Evolutionary conservation across 2,888 invertebrate genomes (phyloP).

Genomic region (Julus scandinavius): DNA sequence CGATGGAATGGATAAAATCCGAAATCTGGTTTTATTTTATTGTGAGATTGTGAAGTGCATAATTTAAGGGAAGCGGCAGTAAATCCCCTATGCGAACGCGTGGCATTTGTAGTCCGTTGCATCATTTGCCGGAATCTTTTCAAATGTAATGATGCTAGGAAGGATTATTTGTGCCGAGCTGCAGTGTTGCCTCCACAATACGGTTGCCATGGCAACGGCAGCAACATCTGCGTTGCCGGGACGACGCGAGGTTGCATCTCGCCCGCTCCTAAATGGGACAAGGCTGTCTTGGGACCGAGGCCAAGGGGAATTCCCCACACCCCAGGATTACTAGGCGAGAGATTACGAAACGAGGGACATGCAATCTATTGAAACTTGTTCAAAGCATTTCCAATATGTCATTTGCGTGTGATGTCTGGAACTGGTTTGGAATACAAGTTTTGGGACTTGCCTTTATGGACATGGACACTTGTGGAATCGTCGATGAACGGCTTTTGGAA

Average conservation of each 20-base stretch:
- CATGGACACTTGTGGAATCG: too few relatives aligned
- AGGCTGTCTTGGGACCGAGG: constrained; percentile 14
- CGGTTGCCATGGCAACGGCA: constrained; percentile 11
- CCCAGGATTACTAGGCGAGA: not conserved
- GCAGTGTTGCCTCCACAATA: constrained; percentile 20
- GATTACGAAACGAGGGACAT: not conserved
- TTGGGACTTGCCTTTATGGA: too few relatives aligned
- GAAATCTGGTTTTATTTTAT: constrained; percentile 39
- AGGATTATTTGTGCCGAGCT: constrained; percentile 42
- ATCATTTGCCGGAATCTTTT: constrained; percentile 42
- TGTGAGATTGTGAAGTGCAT: constrained; percentile 39
- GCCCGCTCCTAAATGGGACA: not conserved
- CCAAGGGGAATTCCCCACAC: not conserved
- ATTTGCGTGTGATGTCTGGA: too few relatives aligned
- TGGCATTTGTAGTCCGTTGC: constrained; percentile 30
- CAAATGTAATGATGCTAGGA: constrained; percentile 42
- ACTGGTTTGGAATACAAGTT: too few relatives aligned
- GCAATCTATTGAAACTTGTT: too few relatives aligned
- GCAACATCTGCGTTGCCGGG: constrained; percentile 28
- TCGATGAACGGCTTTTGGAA: too few relatives aligned
- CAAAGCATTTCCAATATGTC: too few relatives aligned
- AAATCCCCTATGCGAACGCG: constrained; percentile 24
- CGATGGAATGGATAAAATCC: not conserved
- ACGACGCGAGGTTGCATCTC: not conserved
- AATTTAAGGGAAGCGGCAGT: constrained; percentile 42